Base-by-base conservation (phyloP, 35 echinoderm and acorn worm species). In the Apostichopus japonicus region DNA sequence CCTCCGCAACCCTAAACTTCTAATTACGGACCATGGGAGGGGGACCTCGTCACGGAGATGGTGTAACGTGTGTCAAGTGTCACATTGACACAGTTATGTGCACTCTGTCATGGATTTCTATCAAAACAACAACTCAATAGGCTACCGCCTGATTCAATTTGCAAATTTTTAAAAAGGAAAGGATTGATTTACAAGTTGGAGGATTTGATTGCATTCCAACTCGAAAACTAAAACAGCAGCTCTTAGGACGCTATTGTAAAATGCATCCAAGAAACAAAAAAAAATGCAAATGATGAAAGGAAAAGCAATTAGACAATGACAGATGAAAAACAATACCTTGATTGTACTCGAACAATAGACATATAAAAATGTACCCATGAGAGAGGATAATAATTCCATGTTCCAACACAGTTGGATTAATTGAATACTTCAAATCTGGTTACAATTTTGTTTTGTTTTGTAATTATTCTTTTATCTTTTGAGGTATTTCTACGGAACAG, bases 41-140 rank as follows among this genome's bases (percentile, higher is more conserved):
- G 81, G 81, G 54, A 84, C 16, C 81, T 24, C 81, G 57, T 62
- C 81, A 84, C 54, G 5, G 54, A n/a, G 55, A 24, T 8, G 56
- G 81, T 58, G 17, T 84, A 84, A 55, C n/a, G 81, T 84, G 81
- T 57, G 81, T 84, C 81, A 58, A 84, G 54, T 84, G 81, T 84
- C 81, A 84, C 81, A 84, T 84, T 84, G 81, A 84, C 81, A 84
- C 81, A 84, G 81, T 84, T 84, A 84, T 84, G 81, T 84, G 81
- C 81, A 84, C 54, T 16, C 44, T 58, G 54, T 58, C 54, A 84
- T 57, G 81, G 54, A 58, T 84, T 84, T 84, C 81, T 58, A 84
- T 84, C 81, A 84, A 84, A 84, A 84, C 55, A 84, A 84, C 17
- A 57, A n/a, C 81, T 84, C 81, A 21, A n/a, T 58, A 84, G 81